These are phyloP conservation scores for Spodoptera picta DNA, from an alignment of 2,888 invertebrate species.

Conservation along the genomic window DNA sequence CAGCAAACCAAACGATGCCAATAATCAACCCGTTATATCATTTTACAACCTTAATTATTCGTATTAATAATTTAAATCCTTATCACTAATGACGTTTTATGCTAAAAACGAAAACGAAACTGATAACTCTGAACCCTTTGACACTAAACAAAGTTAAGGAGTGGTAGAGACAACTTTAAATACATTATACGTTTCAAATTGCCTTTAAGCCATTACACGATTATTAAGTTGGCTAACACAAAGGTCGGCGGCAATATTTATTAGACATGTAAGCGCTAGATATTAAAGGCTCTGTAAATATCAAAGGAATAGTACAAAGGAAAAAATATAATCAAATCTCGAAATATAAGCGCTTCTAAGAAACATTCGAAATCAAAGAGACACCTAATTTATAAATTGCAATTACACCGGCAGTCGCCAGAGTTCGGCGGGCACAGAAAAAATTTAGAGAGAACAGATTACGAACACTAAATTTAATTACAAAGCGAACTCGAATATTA, in stretches of 20 bases:
- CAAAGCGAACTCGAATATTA: constrained; percentile 87
- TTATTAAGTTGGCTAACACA: constrained; percentile 48
- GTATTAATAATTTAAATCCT: constrained; percentile 22
- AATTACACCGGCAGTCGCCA: constrained; percentile 80
- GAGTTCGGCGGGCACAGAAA: constrained; percentile 70
- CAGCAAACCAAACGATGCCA: constrained; percentile 44
- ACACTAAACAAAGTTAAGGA: constrained; percentile 46
- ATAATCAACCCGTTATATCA: constrained; percentile 15
- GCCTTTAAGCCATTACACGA: constrained; percentile 43
- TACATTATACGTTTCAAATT: constrained; percentile 49
- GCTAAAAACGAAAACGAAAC: constrained; percentile 41
- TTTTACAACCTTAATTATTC: constrained; percentile 15
- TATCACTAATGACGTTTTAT: constrained; percentile 44
- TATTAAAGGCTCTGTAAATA: constrained; percentile 60
- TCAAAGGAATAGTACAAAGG: constrained; percentile 71
- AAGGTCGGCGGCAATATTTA: constrained; percentile 50
- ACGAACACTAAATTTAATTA: constrained; percentile 88
- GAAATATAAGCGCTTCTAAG: constrained; percentile 75
- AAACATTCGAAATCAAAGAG: constrained; percentile 79
- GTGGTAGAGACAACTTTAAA: constrained; percentile 50
- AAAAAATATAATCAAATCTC: constrained; percentile 74
- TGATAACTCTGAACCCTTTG: constrained; percentile 50
- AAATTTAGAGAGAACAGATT: constrained; percentile 83
- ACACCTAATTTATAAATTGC: constrained; percentile 86
- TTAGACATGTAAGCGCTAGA: constrained; percentile 48